A percentile compares a stretch with the other conserved stretches of the same genome.
Conservation (phyloP, 2,797 vertebrate species). For the Nasua narica region DNA sequence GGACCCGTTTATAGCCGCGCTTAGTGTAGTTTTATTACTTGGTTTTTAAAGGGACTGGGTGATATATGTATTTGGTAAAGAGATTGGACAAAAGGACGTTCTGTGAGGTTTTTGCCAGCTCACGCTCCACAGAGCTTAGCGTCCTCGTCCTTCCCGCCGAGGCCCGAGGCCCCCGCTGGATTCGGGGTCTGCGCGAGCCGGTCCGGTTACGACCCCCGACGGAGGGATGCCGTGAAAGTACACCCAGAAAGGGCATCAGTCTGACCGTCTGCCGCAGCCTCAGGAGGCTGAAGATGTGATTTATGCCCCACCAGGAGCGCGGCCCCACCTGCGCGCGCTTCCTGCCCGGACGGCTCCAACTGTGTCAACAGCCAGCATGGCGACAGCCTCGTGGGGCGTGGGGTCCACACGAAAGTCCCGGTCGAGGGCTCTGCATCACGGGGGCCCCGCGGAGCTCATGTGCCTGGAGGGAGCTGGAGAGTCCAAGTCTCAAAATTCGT, state of each 20-base stretch:
- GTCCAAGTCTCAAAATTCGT: fast-evolving
- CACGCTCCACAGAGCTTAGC: background rate
- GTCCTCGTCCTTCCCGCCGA: background rate
- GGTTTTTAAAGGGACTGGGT: background rate
- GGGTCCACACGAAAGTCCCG: no score
- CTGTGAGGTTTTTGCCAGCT: background rate
- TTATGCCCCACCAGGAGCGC: background rate
- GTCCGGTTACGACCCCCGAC: background rate
- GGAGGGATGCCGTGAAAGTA: background rate
- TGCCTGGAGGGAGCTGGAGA: fast-evolving
- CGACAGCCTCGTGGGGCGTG: fast-evolving
- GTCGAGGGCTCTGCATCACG: fast-evolving
- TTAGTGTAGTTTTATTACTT: conserved; percentile 48
- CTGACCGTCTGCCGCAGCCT: conserved; percentile 30
- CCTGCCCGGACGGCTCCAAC: background rate
- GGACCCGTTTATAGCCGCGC: background rate
- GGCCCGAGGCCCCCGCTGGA: background rate
- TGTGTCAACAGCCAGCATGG: background rate
- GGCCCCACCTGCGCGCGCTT: fast-evolving
- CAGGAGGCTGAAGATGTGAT: background rate
- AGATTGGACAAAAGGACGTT: background rate
- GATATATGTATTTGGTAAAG: background rate
- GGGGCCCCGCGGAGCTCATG: background rate
- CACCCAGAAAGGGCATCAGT: conserved; percentile 25
- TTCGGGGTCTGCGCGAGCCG: fast-evolving